Evolutionary conservation across 2,797 vertebrate species (phyloP), one percentile per base, ranked within the genome.

Genomic region (Dipus sagitta): DNA sequence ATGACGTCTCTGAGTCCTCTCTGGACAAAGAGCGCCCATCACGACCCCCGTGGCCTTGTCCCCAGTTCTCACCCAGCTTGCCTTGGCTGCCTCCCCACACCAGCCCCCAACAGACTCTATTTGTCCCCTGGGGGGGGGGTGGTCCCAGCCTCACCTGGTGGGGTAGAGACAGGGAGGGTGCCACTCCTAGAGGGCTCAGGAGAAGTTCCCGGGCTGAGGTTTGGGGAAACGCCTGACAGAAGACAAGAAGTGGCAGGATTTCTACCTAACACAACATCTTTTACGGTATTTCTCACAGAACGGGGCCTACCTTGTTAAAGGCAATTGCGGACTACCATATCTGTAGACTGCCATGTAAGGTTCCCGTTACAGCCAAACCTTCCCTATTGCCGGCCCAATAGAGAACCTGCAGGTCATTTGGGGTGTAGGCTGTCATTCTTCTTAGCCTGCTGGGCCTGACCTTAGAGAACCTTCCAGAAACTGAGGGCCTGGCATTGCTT

Each of bases 171-270:
- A 38, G 98, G 98, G 82, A 99, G 90, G 0, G 98, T 99, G 94
- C 96, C 99, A 98, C 98, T 99, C 97, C 96, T 95, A 30, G 99
- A 99, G 21, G 98, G 96, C 34, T 90, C 88, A 0, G 99, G 98
- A 91, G 99, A 99, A 58, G 98, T 96, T 78, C 98, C 97, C 15
- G 99, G 98, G 52, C 98, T 99, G 93, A 97, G 98, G 91, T 97
- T 97, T 21, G 98, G 99, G 72, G 98, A 99, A 90, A 98, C 96
- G 71, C 97, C 98, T 99, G 96, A 97, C 96, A 93, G 89, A 94
- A 96, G 70, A 84, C 30, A 93, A n/a, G 82, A 30, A 75, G 47
- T 71, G 68, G 30, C 79, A 26, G 58, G 34, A 91, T 64, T 86
- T 87, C 68, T 26, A 64, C 71, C 70, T 26, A 81, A 62, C 14